Evolutionary conservation across 2,113 vertebrate species (phyloP).

Genomic region (Amphiprion percula): DNA sequence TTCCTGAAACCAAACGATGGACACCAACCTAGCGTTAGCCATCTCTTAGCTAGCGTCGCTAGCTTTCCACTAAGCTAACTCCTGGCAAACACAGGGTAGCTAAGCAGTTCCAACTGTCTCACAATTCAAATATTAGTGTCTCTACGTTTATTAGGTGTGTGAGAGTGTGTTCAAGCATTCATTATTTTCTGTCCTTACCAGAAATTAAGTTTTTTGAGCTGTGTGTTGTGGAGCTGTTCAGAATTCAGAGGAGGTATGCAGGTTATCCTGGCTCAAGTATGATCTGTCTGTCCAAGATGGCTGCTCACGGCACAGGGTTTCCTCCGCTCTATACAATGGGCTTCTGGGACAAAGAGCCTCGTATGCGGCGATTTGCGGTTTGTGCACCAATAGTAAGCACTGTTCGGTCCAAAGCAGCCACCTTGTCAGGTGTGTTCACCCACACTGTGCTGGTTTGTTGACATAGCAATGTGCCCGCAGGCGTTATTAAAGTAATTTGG

Average conservation of each 20-base stretch:
- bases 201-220: conserved; percentile 53
- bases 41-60: conserved; percentile 56
- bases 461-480: too few relatives aligned
- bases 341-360: conserved; percentile 83
- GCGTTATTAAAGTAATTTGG: too few relatives aligned
- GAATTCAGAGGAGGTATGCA: conserved; percentile 73
- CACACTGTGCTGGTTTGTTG: too few relatives aligned
- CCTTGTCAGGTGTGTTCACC: conserved; percentile 57
- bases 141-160: neutral
- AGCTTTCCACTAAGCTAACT: conserved; percentile 59
- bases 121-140: neutral
- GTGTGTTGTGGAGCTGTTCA: conserved; percentile 63
- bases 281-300: conserved; percentile 91
- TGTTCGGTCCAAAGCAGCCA: neutral
- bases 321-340: conserved; percentile 88
- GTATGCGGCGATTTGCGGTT: conserved; percentile 53
- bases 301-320: conserved; percentile 89
- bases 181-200: conserved; percentile 70
- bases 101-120: conserved; percentile 9
- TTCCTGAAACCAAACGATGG: neutral
- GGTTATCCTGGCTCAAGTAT: conserved; percentile 84
- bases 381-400: neutral
- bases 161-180: neutral
- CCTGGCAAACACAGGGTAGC: conserved; percentile 44
- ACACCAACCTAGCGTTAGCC: conserved; percentile 27